These are phyloP conservation scores for Parotocinclus haroldoi DNA, from an alignment of 2,797 vertebrate genomes.

Conservation along the genomic window DNA sequence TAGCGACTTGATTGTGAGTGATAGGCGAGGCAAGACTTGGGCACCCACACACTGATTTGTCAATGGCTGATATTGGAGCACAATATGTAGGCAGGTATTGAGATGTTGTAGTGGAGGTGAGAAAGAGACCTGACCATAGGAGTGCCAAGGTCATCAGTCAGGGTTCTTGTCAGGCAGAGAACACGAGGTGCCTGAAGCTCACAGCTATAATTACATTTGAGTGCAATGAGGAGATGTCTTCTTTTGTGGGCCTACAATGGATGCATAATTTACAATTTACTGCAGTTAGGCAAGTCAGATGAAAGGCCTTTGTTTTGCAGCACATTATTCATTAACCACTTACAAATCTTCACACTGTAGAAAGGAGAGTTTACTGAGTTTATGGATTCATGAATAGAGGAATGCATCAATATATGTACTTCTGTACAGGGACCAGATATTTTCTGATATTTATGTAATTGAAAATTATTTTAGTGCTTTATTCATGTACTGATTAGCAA, in stretches of 20 bases:
- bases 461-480: too few relatives aligned
- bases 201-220: conserved; percentile 98
- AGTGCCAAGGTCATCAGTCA: conserved; percentile 98
- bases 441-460: too few relatives aligned
- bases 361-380: neutral
- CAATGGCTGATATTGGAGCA: conserved; percentile 85
- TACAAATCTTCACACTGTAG: conserved; percentile 25
- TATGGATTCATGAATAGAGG: conserved; percentile 14
- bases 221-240: conserved; percentile 97
- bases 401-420: neutral
- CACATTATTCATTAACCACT: conserved; percentile 23
- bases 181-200: conserved; percentile 82
- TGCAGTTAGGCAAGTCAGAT: conserved; percentile 76
- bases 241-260: conserved; percentile 94
- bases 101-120: conserved; percentile 58
- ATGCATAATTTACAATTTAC: conserved; percentile 98
- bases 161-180: conserved; percentile 87
- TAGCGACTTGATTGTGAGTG: conserved; percentile 96
- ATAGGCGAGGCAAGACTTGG: conserved; percentile 81
- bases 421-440: too few relatives aligned
- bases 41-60: conserved; percentile 87
- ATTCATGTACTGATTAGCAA: too few relatives aligned
- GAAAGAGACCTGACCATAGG: conserved; percentile 78
- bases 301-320: conserved; percentile 68
- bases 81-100: conserved; percentile 79